Evolutionary conservation across 2,888 invertebrate species (phyloP).

Genomic region (Sarcophaga caerulescens): DNA sequence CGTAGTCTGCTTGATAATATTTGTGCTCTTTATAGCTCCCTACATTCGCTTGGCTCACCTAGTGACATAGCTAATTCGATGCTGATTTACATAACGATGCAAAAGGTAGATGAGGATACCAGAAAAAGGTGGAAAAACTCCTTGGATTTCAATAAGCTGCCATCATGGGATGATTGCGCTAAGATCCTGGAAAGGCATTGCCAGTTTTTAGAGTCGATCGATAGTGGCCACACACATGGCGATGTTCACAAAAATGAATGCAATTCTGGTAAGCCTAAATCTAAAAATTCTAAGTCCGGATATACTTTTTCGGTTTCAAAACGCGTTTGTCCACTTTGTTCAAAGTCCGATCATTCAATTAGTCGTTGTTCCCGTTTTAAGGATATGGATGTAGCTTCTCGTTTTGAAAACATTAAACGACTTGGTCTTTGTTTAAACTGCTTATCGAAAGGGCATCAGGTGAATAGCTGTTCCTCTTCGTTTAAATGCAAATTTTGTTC

Average conservation of each 20-base stretch:
- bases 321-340: slow-evolving; percentile 18
- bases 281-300: neutral
- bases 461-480: no score
- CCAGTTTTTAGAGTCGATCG: slow-evolving; percentile 39
- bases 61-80: slow-evolving; percentile 48
- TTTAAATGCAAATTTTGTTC: slow-evolving; percentile 33
- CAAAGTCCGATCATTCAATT: slow-evolving; percentile 13
- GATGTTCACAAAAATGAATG: neutral
- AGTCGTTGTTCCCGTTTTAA: slow-evolving; percentile 32
- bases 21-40: slow-evolving; percentile 41
- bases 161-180: slow-evolving; percentile 56
- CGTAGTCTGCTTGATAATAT: slow-evolving; percentile 46
- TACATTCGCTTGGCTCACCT: slow-evolving; percentile 27
- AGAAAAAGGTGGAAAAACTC: slow-evolving; percentile 56
- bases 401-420: slow-evolving; percentile 35
- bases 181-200: slow-evolving; percentile 45
- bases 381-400: neutral
- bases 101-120: slow-evolving; percentile 50
- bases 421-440: slow-evolving; percentile 28
- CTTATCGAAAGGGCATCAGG: neutral
- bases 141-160: slow-evolving; percentile 51
- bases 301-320: slow-evolving; percentile 23
- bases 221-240: neutral
- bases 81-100: slow-evolving; percentile 7
- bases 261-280: neutral